These are phyloP conservation scores for Euzetes globulus DNA, from an alignment of 2,888 invertebrate species.

Conservation along the genomic window DNA sequence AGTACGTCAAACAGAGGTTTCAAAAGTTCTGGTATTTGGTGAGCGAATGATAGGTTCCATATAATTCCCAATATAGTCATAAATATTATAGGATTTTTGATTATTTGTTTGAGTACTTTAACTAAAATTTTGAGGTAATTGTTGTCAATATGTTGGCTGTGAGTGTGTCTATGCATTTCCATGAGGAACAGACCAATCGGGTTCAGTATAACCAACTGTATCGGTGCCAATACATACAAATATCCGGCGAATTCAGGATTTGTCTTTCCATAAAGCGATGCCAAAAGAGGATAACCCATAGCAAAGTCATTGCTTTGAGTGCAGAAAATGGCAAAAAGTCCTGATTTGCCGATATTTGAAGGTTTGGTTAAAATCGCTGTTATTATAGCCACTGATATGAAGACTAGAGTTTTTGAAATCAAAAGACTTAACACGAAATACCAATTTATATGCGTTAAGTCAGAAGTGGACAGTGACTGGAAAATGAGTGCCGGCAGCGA, in stretches of 20 bases:
- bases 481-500: constrained; percentile 87
- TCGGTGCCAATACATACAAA: constrained; percentile 86
- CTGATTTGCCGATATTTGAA: constrained; percentile 71
- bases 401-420: constrained; percentile 75
- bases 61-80: constrained; percentile 86
- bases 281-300: constrained; percentile 82
- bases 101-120: constrained; percentile 7
- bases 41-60: constrained; percentile 50
- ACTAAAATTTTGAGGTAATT: background rate
- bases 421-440: constrained; percentile 75
- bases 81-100: constrained; percentile 71
- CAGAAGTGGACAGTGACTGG: constrained; percentile 72
- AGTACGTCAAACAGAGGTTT: constrained; percentile 38
- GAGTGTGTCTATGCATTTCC: constrained; percentile 57
- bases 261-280: constrained; percentile 70
- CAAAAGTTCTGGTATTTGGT: constrained; percentile 39
- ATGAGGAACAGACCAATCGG: constrained; percentile 81
- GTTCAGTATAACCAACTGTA: constrained; percentile 82
- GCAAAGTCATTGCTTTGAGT: constrained; percentile 98
- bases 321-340: constrained; percentile 85
- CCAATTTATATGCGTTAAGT: constrained; percentile 79
- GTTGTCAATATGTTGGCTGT: background rate
- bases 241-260: constrained; percentile 87
- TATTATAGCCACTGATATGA: constrained; percentile 66
- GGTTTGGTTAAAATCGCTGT: constrained; percentile 67